Evolutionary conservation across 2,888 invertebrate genomes (phyloP), one percentile per base, ranked within the genome.

Genomic region (Netelia melanura): DNA sequence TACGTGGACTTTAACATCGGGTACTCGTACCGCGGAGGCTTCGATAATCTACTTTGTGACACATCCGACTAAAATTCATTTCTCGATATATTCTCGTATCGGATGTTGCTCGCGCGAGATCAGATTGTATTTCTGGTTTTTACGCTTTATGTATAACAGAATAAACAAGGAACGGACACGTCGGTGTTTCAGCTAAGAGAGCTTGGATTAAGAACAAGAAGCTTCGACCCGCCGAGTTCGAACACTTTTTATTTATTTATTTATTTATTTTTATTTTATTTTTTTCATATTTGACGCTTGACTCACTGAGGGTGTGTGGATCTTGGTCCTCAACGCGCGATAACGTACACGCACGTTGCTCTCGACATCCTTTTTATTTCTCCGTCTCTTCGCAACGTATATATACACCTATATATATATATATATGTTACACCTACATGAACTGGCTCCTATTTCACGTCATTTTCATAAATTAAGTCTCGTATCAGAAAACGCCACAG

Each of bases 391-490:
- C 58, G n/a, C 17, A 58, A 17, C 23, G 23, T 58, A 58, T 48
- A 21, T 21, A 58, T 21, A 71, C 58, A 70, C 61, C 58, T 56
- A 25, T 48, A 48, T 25, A 44, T 9, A 72, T 44, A 52, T 77
- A 52, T 43, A 62, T 61, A 71, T 61, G 72, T 21, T 70, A 58
- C 48, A 74, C 72, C 48, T 43, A 76, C 75, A 68, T 52, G 48
- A 84, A 67, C 83, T 85, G 88, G 79, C 90, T 89, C 89, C 89
- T 91, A 90, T 90, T 91, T 91, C 87, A 90, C 86, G 84, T 90
- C 79, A 91, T 91, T 91, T 91, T 91, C 91, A 91, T 91, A 91
- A 91, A 91, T 91, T 91, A 90, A 90, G 80, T 85, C 90, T 87
- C 87, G 89, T 90, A 90, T 91, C 90, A 90, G 88, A 83, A 71